These are phyloP conservation scores for Lathronympha strigana DNA, from an alignment of 2,888 invertebrate genomes.

Conservation along the genomic window DNA sequence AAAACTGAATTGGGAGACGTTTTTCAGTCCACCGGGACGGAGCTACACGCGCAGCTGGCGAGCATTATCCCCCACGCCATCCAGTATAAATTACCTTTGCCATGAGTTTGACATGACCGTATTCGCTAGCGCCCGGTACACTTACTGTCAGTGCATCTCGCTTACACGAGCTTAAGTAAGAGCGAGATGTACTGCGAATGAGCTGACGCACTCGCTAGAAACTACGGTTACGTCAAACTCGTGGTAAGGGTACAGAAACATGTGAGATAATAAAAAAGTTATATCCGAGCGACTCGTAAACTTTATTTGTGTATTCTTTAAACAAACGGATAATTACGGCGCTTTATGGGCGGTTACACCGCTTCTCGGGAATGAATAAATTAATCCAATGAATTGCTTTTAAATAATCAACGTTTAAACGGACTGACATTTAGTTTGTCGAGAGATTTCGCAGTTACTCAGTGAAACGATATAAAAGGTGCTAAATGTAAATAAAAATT, in stretches of 20 bases:
- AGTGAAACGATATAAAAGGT: neutral
- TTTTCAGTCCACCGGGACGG: neutral
- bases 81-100: too few relatives aligned
- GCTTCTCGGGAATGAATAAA: conserved; percentile 64
- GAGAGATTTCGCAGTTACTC: conserved; percentile 11
- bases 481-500: neutral
- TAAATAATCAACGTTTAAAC: conserved; percentile 58
- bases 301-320: conserved; percentile 81
- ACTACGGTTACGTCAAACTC: too few relatives aligned
- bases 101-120: too few relatives aligned
- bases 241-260: too few relatives aligned
- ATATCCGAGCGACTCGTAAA: conserved; percentile 78
- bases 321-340: conserved; percentile 79
- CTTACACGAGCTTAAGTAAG: too few relatives aligned
- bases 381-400: conserved; percentile 61
- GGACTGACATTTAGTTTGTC: conserved; percentile 19
- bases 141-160: too few relatives aligned
- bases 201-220: too few relatives aligned
- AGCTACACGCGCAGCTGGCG: too few relatives aligned
- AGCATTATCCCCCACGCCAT: too few relatives aligned
- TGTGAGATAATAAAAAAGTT: conserved; percentile 80
- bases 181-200: too few relatives aligned
- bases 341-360: conserved; percentile 69
- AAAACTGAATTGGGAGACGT: neutral
- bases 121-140: too few relatives aligned